Conservation (phyloP, 2,113 vertebrate species). For the Climacteris rufus region DNA sequence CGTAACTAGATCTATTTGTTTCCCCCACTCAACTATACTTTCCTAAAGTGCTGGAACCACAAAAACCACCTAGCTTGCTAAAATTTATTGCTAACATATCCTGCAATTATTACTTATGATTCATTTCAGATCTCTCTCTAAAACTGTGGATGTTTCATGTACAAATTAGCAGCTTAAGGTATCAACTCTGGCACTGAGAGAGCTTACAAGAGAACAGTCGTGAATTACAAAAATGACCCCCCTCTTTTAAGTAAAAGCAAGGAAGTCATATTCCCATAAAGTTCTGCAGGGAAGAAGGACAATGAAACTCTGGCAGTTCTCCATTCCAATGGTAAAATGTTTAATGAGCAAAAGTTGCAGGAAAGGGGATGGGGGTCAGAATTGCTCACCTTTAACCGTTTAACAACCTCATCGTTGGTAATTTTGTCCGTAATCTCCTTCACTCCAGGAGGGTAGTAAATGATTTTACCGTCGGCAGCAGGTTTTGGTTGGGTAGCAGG, state of each 20-base stretch:
- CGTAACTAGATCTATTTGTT: background rate
- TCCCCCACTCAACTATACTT: fast-evolving
- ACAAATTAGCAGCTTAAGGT: background rate
- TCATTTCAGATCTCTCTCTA: background rate
- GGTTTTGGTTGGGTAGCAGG: slow-evolving; percentile 86
- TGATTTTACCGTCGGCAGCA: slow-evolving; percentile 87
- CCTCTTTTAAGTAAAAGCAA: background rate
- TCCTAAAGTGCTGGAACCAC: background rate
- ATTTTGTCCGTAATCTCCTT: slow-evolving; percentile 99
- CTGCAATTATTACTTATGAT: background rate
- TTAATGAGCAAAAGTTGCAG: background rate
- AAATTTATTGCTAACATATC: background rate
- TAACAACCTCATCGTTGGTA: slow-evolving; percentile 97
- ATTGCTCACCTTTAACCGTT: slow-evolving; percentile 90
- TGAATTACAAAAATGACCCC: fast-evolving
- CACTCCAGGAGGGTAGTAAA: slow-evolving; percentile 94
- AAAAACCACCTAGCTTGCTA: background rate
- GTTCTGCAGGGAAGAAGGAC: background rate
- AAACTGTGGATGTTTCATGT: background rate
- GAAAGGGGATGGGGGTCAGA: background rate
- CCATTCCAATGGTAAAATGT: background rate
- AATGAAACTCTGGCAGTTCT: background rate
- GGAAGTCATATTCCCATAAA: background rate
- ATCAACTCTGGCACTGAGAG: background rate
- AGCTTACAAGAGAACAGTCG: background rate